A percentile compares a stretch with the other conserved stretches of the same genome.
phyloP scores from a whole-genome alignment of 1,140 invertebrate genomes.

The Zaprionus davidi region DNA sequence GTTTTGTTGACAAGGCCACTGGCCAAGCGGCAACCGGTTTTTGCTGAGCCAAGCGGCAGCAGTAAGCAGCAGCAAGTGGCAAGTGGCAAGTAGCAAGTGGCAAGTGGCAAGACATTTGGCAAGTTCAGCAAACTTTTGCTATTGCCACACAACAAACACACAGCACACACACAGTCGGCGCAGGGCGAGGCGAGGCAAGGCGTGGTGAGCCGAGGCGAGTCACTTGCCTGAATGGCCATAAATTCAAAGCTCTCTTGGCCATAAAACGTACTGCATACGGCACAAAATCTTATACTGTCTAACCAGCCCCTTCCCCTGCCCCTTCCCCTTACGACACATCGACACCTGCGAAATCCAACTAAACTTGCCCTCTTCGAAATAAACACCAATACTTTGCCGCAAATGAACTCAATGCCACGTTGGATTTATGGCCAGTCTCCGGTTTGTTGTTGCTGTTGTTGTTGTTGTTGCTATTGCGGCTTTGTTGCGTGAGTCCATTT shows the following conservation, averaged over 20 bases:
- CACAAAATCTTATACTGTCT: constrained; percentile 41
- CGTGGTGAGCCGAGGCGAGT: background rate
- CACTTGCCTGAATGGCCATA: constrained; percentile 54
- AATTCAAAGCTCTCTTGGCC: constrained; percentile 52
- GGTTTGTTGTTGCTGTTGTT: constrained; percentile 20
- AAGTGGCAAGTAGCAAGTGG: constrained; percentile 8
- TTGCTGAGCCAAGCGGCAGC: constrained; percentile 30
- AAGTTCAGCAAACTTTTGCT: constrained; percentile 58
- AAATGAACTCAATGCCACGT: constrained; percentile 53
- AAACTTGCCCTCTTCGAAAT: constrained; percentile 31
- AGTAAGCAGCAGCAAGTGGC: background rate
- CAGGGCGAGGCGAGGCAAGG: no score
- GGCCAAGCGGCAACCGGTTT: constrained; percentile 10
- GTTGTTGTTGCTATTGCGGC: constrained; percentile 25
- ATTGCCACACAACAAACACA: constrained; percentile 25
- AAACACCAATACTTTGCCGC: constrained; percentile 34
- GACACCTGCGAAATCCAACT: constrained; percentile 44
- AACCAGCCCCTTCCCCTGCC: background rate
- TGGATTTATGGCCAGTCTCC: constrained; percentile 54
- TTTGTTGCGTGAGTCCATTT: constrained; percentile 45
- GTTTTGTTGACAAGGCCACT: constrained; percentile 30
- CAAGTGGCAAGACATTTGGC: constrained; percentile 45
- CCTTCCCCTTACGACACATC: background rate
- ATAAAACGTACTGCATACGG: constrained; percentile 55
- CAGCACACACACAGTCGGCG: constrained; percentile 8